phyloP scores from a whole-genome alignment of 2,113 vertebrate genomes.

The Falcunculus frontatus region DNA sequence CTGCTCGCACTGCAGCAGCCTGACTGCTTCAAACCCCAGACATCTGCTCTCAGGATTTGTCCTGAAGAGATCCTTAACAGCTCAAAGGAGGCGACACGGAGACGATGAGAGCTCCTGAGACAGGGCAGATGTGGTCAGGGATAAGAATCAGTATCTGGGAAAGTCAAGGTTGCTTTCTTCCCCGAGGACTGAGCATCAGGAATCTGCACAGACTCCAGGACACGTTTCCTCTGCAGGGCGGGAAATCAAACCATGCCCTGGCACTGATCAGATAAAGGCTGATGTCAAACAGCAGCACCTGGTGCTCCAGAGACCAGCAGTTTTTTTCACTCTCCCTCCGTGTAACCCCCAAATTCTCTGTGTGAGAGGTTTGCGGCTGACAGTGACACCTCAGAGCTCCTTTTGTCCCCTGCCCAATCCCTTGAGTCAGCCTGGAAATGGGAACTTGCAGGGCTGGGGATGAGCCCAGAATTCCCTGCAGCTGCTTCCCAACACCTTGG shows the following conservation, averaged over 20 bases:
- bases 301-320: background rate
- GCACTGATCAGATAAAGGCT: background rate
- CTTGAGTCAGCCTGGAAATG: background rate
- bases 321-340: too few relatives aligned
- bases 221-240: background rate
- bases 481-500: background rate
- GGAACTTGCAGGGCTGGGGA: background rate
- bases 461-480: background rate
- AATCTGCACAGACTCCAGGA: accelerated
- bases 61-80: background rate
- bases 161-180: background rate
- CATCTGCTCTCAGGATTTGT: background rate
- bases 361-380: accelerated
- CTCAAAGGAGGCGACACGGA: background rate
- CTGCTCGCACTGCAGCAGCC: background rate
- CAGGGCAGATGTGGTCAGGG: background rate
- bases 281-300: background rate
- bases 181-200: background rate
- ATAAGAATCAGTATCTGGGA: background rate
- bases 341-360: background rate
- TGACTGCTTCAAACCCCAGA: background rate
- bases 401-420: background rate
- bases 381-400: background rate
- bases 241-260: background rate
- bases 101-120: background rate